Conservation (phyloP, 2,888 invertebrate species). For the Horisme vitalbata region DNA sequence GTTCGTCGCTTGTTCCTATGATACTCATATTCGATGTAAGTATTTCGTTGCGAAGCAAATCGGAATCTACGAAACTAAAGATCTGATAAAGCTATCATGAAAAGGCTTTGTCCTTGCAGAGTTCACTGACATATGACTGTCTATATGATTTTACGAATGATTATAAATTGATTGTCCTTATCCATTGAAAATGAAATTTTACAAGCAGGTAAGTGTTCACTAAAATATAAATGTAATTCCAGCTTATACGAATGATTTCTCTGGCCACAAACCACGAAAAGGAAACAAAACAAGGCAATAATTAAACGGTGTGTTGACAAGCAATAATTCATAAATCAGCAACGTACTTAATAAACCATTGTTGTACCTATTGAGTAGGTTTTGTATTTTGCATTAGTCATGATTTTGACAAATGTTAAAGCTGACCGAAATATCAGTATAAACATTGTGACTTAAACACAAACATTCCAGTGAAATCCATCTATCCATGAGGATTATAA, state of each 20-base stretch:
- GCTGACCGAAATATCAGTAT: no score
- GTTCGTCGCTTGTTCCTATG: slow-evolving; percentile 64
- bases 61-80: slow-evolving; percentile 74
- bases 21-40: slow-evolving; percentile 71
- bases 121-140: slow-evolving; percentile 75
- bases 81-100: slow-evolving; percentile 76
- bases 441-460: no score
- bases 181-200: slow-evolving; percentile 1
- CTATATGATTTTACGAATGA: slow-evolving; percentile 68
- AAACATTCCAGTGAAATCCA: no score
- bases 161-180: slow-evolving; percentile 39
- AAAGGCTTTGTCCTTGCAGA: slow-evolving; percentile 71
- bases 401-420: no score
- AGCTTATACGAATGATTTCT: no score
- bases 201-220: no score
- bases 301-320: slow-evolving; percentile 45
- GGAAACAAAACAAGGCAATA: slow-evolving; percentile 28
- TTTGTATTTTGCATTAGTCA: slow-evolving; percentile 29
- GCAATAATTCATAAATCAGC: slow-evolving; percentile 47
- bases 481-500: no score
- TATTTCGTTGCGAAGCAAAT: slow-evolving; percentile 71
- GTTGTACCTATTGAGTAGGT: slow-evolving; percentile 17
- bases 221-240: no score
- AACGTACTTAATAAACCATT: slow-evolving; percentile 41
- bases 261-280: no score